Base-by-base conservation (phyloP, 2,113 vertebrate genomes). In the Ochotona curzoniae region DNA sequence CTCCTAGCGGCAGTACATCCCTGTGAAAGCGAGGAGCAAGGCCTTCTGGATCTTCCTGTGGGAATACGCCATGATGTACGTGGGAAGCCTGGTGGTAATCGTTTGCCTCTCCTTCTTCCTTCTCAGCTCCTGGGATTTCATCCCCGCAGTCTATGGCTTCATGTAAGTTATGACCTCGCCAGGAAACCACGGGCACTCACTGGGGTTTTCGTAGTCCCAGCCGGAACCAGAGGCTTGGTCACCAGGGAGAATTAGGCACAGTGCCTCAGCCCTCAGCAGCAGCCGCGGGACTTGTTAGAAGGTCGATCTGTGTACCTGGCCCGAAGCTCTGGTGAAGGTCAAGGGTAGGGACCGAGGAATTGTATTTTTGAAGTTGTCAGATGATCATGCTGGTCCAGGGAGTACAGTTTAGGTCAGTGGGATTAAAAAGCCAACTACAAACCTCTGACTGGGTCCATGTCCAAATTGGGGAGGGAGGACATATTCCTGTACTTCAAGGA, bases 81-180 rank as follows among this genome's bases (percentile, higher is more conserved):
- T 99, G 78, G 99, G 99, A 95, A 99, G 99, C 97, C 98, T 99
- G 21, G 94, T 98, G 9, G 99, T 99, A 86, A 98, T 99, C 83
- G 38, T 99, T 94, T 98, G 99, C 91, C 99, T 99, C 32, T 99
- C 99, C 82, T 99, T 99, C 96, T 99, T 99, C 98, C 98, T 99
- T 95, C 99, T 99, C 85, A 99, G 98, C 96, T 99, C 99, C 44
- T 99, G 99, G 99, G 99, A 99, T 97, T 99, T 99, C 96, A 98
- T 99, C 88, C 98, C 98, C 12, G 98, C 99, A 4, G 99, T 99
- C 94, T 99, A 99, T 0, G 99, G 99, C 87, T 99, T 99, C 98
- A 99, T 99, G 99, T 99, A 97, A 99, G 99, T 98, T 94, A 70
- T 86, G 38, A 32, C 61, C 28, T 93, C 47, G 21, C 47, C 93